Conservation (phyloP, 2,113 vertebrate species). For the Euleptes europaea region DNA sequence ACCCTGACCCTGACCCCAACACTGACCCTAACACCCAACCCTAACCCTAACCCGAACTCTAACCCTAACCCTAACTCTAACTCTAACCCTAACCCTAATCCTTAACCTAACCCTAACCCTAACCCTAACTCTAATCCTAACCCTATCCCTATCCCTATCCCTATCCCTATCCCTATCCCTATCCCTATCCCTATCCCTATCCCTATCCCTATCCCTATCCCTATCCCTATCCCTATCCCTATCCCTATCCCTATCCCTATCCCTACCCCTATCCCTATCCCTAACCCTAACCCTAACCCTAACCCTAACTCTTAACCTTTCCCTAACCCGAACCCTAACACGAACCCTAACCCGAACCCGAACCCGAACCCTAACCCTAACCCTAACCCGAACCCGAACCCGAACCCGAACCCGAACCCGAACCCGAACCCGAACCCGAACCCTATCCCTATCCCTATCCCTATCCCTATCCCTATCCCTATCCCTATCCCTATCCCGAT, state of each 20-base stretch:
- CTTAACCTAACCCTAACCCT: background rate
- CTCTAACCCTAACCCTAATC: no score
- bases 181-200: slow-evolving; percentile 12
- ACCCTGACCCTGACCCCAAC: no score
- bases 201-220: slow-evolving; percentile 19
- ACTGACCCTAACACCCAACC: no score
- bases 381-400: slow-evolving; percentile 27
- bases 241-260: background rate
- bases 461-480: background rate
- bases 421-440: no score
- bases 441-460: no score
- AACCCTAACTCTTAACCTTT: no score
- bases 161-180: slow-evolving; percentile 47
- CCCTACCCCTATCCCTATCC: no score
- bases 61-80: no score
- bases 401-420: slow-evolving; percentile 30
- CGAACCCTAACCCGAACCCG: background rate
- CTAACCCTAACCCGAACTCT: no score
- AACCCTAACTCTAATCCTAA: background rate
- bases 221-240: slow-evolving; percentile 17
- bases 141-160: no score
- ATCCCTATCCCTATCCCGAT: background rate
- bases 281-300: no score
- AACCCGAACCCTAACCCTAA: slow-evolving; percentile 29
- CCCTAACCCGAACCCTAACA: no score